phyloP scores from a whole-genome alignment of 2,888 invertebrate genomes.

The Tenthredo livida region DNA sequence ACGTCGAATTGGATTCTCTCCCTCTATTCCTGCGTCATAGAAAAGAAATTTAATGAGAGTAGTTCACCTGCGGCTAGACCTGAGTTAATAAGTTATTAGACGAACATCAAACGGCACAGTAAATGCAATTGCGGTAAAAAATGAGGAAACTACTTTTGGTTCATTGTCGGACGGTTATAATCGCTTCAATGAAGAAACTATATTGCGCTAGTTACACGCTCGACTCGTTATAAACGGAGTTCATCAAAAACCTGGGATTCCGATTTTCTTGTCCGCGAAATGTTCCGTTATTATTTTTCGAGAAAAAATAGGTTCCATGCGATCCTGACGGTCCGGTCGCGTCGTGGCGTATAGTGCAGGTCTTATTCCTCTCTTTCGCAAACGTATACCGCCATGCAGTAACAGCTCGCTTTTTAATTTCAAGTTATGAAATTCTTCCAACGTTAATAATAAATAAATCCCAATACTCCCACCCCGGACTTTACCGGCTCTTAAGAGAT shows the following conservation, averaged over 20 bases:
- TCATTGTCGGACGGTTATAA: not conserved
- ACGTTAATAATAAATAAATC: conserved; percentile 51
- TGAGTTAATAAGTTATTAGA: not conserved
- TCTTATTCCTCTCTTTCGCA: not conserved
- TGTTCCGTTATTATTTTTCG: not conserved
- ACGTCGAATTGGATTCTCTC: not conserved
- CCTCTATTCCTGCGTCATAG: not conserved
- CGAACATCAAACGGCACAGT: too few species aligned
- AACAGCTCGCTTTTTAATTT: conserved; percentile 31
- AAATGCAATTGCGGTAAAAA: not conserved
- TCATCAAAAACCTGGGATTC: not conserved
- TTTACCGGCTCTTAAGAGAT: conserved; percentile 36
- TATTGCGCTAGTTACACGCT: not conserved
- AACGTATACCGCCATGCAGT: not conserved
- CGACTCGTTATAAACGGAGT: not conserved
- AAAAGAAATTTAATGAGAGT: not conserved
- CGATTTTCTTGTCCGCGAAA: not conserved
- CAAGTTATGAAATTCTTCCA: conserved; percentile 35
- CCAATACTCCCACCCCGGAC: conserved; percentile 8
- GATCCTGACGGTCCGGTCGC: not conserved
- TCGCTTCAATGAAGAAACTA: not conserved
- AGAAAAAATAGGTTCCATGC: not conserved
- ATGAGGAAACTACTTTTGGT: not conserved
- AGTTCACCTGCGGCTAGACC: not conserved
- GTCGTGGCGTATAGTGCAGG: not conserved